Evolutionary conservation across 1,140 invertebrate genomes (phyloP).

Genomic region (Steinernema feltiae): DNA sequence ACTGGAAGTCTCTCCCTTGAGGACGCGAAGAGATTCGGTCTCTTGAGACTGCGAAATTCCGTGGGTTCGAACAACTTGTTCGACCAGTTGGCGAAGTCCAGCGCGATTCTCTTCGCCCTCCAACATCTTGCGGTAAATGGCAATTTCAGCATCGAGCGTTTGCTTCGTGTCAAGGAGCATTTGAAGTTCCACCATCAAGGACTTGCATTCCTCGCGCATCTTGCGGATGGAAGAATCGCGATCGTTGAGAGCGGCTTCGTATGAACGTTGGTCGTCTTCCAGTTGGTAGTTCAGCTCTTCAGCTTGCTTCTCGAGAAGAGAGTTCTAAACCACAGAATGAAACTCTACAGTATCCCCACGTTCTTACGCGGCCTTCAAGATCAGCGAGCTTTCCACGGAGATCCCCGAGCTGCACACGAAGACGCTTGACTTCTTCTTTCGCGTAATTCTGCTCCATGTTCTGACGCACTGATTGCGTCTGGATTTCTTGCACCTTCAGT

Average conservation of each 20-base stretch:
- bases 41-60: constrained; percentile 46
- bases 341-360: not conserved
- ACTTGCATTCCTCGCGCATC: constrained; percentile 58
- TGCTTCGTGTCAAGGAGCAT: constrained; percentile 60
- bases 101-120: constrained; percentile 55
- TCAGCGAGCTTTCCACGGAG: constrained; percentile 60
- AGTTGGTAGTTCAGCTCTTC: constrained; percentile 58
- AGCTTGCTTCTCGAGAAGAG: constrained; percentile 59
- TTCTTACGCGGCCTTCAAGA: constrained; percentile 61
- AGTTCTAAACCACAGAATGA: constrained; percentile 58
- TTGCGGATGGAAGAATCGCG: constrained; percentile 56
- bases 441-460: constrained; percentile 62
- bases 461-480: constrained; percentile 60
- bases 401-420: constrained; percentile 60
- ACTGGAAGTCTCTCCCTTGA: constrained; percentile 61
- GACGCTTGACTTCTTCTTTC: constrained; percentile 61
- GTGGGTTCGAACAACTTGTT: constrained; percentile 56
- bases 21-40: constrained; percentile 53
- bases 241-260: constrained; percentile 42
- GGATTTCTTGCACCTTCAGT: constrained; percentile 61
- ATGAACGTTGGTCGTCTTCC: constrained; percentile 56
- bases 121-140: constrained; percentile 58
- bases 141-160: constrained; percentile 56
- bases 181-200: constrained; percentile 60
- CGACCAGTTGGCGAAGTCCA: constrained; percentile 53